These are phyloP conservation scores for Trachemys scripta DNA, from an alignment of 2,113 vertebrate genomes.

Conservation along the genomic window DNA sequence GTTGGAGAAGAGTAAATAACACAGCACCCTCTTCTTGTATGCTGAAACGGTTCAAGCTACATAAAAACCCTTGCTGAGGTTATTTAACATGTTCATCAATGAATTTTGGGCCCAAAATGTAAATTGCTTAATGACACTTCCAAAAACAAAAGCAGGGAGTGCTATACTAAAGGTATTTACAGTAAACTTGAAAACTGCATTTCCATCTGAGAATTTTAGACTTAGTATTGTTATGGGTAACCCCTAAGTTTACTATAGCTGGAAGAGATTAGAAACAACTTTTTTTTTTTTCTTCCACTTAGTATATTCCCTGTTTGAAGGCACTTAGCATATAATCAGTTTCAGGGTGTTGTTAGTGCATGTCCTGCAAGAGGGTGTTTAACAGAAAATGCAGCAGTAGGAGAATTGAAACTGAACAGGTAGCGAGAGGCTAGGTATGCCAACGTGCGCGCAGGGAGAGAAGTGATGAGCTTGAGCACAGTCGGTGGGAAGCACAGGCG, in stretches of 20 bases:
- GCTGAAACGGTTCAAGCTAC: slow-evolving; percentile 22
- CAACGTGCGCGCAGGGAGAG: neutral
- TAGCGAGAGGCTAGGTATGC: slow-evolving; percentile 43
- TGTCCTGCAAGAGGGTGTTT: neutral
- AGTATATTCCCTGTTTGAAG: neutral
- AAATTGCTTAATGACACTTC: neutral
- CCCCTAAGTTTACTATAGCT: neutral
- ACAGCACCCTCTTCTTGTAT: slow-evolving; percentile 70
- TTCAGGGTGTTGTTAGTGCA: neutral
- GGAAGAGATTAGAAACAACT: neutral
- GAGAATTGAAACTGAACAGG: slow-evolving; percentile 59
- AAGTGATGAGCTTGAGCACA: neutral
- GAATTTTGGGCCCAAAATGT: neutral
- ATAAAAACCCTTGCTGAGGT: neutral
- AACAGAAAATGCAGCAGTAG: neutral
- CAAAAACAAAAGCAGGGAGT: neutral
- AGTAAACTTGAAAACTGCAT: neutral
- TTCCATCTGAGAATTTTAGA: neutral
- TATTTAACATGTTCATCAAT: neutral
- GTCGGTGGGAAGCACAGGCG: neutral
- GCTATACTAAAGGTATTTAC: neutral
- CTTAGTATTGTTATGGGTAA: neutral
- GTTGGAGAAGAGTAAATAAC: neutral
- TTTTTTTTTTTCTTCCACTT: neutral
- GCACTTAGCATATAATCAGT: rapidly evolving